Percentiles rank a stretch among this genome's conserved stretches.
phyloP scores from a whole-genome alignment of 2,113 vertebrate genomes.

The Aythya baeri region DNA sequence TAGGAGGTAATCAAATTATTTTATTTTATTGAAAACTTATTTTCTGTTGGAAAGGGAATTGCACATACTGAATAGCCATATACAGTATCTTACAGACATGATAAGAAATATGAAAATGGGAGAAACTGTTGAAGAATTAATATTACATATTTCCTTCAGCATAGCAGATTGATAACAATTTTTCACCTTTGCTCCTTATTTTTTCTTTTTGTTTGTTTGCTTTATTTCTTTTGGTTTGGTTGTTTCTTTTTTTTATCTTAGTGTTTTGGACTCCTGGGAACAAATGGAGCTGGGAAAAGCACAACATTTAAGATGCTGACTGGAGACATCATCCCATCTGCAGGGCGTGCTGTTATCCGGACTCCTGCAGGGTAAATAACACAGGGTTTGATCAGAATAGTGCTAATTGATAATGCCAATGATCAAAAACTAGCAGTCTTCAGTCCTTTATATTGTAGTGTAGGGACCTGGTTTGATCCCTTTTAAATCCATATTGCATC shows the following conservation, averaged over 20 bases:
- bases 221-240: background rate
- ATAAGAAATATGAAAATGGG: background rate
- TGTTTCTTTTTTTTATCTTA: slow-evolving; percentile 3
- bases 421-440: background rate
- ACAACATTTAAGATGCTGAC: slow-evolving; percentile 91
- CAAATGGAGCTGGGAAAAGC: slow-evolving; percentile 93
- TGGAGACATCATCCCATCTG: slow-evolving; percentile 78
- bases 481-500: slow-evolving; percentile 16
- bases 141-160: background rate
- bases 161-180: background rate
- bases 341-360: slow-evolving; percentile 65
- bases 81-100: background rate
- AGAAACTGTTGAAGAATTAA: background rate
- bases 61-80: background rate
- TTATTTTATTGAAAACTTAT: background rate
- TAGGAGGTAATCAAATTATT: background rate
- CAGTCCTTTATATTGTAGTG: background rate
- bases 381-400: background rate
- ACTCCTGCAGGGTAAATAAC: slow-evolving; percentile 71
- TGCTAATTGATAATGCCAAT: background rate
- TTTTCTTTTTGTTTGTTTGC: background rate
- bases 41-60: background rate
- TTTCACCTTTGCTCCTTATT: background rate
- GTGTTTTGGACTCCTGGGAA: slow-evolving; percentile 92
- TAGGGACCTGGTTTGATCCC: background rate